Evolutionary conservation across 2,113 vertebrate genomes (phyloP).

Genomic region (Calonectris borealis): DNA sequence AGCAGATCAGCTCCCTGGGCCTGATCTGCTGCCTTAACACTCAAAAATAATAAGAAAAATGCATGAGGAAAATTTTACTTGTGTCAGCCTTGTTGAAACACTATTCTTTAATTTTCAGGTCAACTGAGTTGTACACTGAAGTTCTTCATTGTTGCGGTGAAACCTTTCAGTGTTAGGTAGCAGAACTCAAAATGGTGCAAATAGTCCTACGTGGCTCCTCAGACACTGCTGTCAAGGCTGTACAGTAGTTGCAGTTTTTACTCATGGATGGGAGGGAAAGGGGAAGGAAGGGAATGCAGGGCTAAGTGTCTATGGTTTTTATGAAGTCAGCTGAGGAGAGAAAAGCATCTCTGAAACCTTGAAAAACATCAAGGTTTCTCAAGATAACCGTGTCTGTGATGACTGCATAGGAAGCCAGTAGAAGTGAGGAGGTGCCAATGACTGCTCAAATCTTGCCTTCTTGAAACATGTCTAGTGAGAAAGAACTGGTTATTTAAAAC

Average conservation of each 20-base stretch:
- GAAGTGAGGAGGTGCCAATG: background rate
- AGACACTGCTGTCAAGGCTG: background rate
- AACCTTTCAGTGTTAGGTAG: background rate
- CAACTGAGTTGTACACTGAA: background rate
- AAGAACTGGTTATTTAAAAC: background rate
- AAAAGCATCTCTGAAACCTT: background rate
- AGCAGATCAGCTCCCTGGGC: background rate
- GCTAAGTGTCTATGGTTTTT: fast-evolving
- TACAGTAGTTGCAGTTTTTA: background rate
- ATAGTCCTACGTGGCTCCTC: background rate
- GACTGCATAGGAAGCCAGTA: background rate
- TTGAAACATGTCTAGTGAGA: background rate
- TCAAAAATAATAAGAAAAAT: background rate
- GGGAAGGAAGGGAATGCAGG: background rate
- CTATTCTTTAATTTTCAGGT: background rate
- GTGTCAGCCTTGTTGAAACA: background rate
- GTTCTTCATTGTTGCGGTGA: background rate
- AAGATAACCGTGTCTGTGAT: background rate
- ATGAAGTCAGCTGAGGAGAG: background rate
- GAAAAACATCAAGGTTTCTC: background rate
- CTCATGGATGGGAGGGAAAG: background rate
- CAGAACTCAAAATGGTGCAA: background rate
- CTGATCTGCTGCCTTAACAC: background rate
- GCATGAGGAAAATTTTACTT: background rate
- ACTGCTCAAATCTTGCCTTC: background rate